Evolutionary conservation across 2,113 vertebrate genomes (phyloP).

Genomic region (Fulmarus glacialis): DNA sequence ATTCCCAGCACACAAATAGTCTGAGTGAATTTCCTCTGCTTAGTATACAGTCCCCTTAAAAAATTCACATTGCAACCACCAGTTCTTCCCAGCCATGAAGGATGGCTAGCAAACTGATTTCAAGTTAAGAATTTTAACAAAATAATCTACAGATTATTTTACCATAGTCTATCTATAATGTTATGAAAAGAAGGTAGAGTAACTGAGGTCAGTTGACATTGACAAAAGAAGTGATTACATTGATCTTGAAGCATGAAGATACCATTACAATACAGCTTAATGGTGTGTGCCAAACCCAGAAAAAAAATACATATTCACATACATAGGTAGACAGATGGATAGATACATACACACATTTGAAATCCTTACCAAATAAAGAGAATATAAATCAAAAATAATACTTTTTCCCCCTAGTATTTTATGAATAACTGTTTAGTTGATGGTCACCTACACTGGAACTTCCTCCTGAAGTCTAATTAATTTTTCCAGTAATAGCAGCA

Average conservation of each 20-base stretch:
- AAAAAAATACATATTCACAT: neutral
- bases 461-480: neutral
- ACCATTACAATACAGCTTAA: neutral
- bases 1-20: neutral
- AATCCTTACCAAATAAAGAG: neutral
- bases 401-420: neutral
- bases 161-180: neutral
- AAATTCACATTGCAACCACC: neutral
- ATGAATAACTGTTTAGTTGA: neutral
- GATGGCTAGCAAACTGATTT: neutral
- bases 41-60: neutral
- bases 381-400: neutral
- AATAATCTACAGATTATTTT: neutral
- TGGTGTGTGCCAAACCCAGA: neutral
- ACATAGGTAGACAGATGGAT: neutral
- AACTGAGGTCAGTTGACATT: neutral
- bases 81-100: neutral
- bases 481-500: neutral
- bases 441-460: neutral
- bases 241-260: neutral
- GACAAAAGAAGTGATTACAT: neutral
- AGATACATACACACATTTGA: neutral
- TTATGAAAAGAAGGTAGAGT: neutral
- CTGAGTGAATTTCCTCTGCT: neutral
- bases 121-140: neutral